Evolutionary conservation across 2,888 invertebrate species (phyloP).

Genomic region (Acanthosepion pharaonis): DNA sequence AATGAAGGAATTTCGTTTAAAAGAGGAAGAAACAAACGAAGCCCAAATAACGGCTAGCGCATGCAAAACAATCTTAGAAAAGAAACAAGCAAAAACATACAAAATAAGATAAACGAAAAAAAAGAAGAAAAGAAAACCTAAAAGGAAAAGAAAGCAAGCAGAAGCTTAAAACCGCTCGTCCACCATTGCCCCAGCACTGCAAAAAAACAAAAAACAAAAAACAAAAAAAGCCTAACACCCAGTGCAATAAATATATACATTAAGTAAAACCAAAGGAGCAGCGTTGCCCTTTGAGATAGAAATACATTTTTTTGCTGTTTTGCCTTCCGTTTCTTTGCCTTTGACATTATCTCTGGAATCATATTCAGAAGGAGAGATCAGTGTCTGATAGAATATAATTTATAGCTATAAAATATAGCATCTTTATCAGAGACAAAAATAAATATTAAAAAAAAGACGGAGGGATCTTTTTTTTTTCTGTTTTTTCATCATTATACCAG

Average conservation of each 20-base stretch:
- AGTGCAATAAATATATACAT: not conserved
- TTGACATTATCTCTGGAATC: not conserved
- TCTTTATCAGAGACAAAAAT: not conserved
- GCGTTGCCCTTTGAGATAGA: not conserved
- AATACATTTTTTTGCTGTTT: not conserved
- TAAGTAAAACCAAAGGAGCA: not conserved
- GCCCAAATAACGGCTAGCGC: not conserved
- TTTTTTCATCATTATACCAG: too few relatives aligned
- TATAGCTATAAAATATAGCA: conserved; percentile 2
- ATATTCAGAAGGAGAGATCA: not conserved
- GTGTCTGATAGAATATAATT: not conserved
- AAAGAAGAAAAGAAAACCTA: not conserved
- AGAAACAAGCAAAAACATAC: not conserved
- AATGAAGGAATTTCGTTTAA: not conserved
- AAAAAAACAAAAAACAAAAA: not conserved
- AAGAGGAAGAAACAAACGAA: not conserved
- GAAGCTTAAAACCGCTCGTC: not conserved
- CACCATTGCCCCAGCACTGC: too few relatives aligned
- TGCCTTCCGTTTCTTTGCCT: not conserved
- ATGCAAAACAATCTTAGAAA: not conserved
- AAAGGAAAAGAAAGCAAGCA: not conserved
- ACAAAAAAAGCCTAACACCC: not conserved
- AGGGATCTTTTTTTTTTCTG: too few relatives aligned
- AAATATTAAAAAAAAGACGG: too few relatives aligned
- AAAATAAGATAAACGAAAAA: not conserved